Conservation (phyloP, 2,888 invertebrate species). For the Ormyrus nitidulus region DNA sequence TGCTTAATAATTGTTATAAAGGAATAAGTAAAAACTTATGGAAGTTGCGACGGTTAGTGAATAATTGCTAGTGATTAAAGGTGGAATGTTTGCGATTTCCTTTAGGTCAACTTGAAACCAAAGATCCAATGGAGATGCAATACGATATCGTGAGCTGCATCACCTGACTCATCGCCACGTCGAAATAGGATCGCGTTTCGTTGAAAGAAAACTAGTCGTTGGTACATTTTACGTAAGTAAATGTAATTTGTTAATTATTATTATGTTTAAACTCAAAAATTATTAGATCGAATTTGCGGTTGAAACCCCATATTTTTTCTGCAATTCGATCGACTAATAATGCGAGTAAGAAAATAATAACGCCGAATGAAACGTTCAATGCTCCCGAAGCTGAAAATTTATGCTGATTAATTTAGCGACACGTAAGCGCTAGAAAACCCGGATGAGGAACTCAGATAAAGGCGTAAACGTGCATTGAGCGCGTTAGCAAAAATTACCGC, state of each 20-base stretch:
- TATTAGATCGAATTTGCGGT: too few relatives aligned
- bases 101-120: conserved; percentile 25
- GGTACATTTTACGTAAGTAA: neutral
- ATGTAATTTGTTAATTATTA: too few relatives aligned
- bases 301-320: too few relatives aligned
- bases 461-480: neutral
- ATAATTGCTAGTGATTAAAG: neutral
- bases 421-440: too few relatives aligned
- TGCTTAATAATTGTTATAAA: too few relatives aligned
- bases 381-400: too few relatives aligned
- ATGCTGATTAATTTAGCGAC: too few relatives aligned
- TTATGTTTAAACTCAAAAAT: too few relatives aligned
- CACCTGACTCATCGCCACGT: conserved; percentile 29
- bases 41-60: neutral
- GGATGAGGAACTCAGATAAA: neutral
- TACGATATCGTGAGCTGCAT: conserved; percentile 13
- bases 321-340: too few relatives aligned
- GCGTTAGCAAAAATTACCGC: too few relatives aligned
- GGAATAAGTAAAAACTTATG: neutral
- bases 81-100: conserved; percentile 15
- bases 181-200: conserved; percentile 25
- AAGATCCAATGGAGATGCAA: conserved; percentile 18
- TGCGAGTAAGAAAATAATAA: too few relatives aligned
- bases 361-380: too few relatives aligned
- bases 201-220: neutral